Evolutionary conservation across 2,888 invertebrate genomes (phyloP).

Genomic region (Poecilobothrus nobilitatus): DNA sequence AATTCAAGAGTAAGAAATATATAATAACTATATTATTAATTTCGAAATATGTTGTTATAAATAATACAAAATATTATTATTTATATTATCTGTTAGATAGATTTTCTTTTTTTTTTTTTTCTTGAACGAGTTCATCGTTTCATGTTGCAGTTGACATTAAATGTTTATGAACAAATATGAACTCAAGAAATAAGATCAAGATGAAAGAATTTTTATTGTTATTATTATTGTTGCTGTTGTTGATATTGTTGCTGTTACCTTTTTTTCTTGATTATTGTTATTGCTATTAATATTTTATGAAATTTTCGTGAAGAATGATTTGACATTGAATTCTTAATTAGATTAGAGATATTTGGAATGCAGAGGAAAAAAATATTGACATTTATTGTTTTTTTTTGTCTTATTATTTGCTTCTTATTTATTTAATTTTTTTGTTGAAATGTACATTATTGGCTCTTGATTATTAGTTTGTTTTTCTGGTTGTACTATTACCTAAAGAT

Average conservation of each 20-base stretch:
- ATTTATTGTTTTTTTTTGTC: not conserved
- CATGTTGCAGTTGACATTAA: not conserved
- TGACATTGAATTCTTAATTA: slow-evolving; percentile 1
- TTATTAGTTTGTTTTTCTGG: too few relatives aligned
- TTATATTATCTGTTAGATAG: too few relatives aligned
- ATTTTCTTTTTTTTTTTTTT: not conserved
- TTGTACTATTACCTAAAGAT: too few relatives aligned
- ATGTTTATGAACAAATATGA: slow-evolving; percentile 1
- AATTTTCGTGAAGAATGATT: not conserved
- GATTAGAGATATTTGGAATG: not conserved
- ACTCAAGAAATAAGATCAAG: not conserved
- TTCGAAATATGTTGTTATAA: too few relatives aligned
- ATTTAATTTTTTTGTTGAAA: too few relatives aligned
- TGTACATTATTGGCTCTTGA: too few relatives aligned
- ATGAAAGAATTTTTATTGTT: not conserved
- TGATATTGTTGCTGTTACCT: not conserved
- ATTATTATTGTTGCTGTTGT: not conserved
- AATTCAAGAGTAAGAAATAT: too few relatives aligned
- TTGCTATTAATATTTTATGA: not conserved
- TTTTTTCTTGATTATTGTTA: not conserved
- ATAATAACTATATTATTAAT: too few relatives aligned
- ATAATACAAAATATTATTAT: too few relatives aligned
- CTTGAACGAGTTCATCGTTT: not conserved
- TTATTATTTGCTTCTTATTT: too few relatives aligned
- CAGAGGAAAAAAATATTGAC: not conserved